Percentiles rank a stretch among this genome's conserved stretches.
phyloP scores from a whole-genome alignment of 2,113 vertebrate species.

The Stegostoma tigrinum region DNA sequence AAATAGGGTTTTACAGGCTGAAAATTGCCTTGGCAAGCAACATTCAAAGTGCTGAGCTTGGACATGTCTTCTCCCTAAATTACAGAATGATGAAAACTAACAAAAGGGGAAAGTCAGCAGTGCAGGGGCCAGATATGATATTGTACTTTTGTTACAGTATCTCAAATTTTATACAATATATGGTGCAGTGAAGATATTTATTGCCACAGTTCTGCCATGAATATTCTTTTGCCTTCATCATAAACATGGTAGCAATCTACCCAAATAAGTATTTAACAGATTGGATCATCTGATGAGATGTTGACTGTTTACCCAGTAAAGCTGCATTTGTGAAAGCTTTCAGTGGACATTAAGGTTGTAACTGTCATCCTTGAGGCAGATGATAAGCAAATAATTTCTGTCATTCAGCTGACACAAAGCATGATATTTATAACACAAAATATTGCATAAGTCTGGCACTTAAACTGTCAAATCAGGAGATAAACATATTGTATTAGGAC shows the following conservation, averaged over 20 bases:
- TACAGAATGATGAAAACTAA: not conserved
- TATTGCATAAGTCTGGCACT: not conserved
- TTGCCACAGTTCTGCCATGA: not conserved
- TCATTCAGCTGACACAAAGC: constrained; percentile 17
- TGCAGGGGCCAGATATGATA: not conserved
- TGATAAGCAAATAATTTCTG: constrained; percentile 1
- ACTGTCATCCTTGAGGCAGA: not conserved
- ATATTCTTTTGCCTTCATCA: not conserved
- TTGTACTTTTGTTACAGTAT: not conserved
- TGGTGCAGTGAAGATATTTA: not conserved
- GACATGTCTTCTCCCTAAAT: not conserved
- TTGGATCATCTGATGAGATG: not conserved
- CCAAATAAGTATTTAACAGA: not conserved
- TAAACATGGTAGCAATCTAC: not conserved
- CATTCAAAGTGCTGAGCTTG: not conserved
- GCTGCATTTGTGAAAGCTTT: not conserved
- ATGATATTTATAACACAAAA: constrained; percentile 1
- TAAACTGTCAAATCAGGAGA: constrained; percentile 17
- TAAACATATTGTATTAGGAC: not conserved
- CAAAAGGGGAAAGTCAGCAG: not conserved
- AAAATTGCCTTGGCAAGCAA: not conserved
- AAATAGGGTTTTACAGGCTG: not conserved
- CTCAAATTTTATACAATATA: not conserved
- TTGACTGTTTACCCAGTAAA: not conserved
- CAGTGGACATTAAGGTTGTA: not conserved